These are phyloP conservation scores for Mus musculus DNA, from an alignment of 2,113 vertebrate genomes.

Conservation along the genomic window GRCm39 chr9:122179501-122180000, in stretches of 20 bases:
- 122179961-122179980: too few species aligned
- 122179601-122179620: neutral
- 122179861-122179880: neutral
- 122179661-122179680: neutral
- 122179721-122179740: slow-evolving; percentile 47
- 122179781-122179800: neutral
- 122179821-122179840: slow-evolving; percentile 18
- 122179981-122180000: neutral
- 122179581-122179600: neutral
- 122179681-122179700: neutral
- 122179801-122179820: neutral
- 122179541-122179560: neutral
- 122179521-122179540: neutral
- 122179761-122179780: neutral
- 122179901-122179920: neutral
- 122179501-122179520: neutral
- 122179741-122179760: neutral
- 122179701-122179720: slow-evolving; percentile 22
- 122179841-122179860: neutral
- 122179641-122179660: neutral
- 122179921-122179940: neutral
- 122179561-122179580: neutral
- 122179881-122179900: neutral
- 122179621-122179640: neutral
- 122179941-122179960: neutral